A percentile compares a stretch with the other conserved stretches of the same genome.
These are phyloP conservation scores for Chamaea fasciata DNA, from an alignment of 2,113 vertebrate genomes.

Conservation along the genomic window DNA sequence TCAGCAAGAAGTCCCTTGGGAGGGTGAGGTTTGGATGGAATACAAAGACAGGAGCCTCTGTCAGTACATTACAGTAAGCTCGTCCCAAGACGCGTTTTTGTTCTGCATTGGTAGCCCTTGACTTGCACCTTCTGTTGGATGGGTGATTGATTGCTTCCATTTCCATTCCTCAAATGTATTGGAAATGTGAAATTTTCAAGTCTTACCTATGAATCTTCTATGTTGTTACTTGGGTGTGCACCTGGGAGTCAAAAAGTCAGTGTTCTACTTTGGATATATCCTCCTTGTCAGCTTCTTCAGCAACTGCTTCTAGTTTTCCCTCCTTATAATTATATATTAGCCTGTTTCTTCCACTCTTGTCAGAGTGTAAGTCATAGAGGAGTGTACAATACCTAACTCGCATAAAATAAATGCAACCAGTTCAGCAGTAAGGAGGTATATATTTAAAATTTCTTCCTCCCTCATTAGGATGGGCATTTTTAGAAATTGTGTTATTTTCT, in stretches of 20 bases:
- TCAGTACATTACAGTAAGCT: not conserved
- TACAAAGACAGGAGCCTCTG: not conserved
- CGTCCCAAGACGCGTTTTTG: not conserved
- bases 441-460: conserved; percentile 28
- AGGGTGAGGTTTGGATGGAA: not conserved
- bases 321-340: conserved; percentile 44
- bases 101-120: not conserved
- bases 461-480: conserved; percentile 34
- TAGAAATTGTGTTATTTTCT: not conserved
- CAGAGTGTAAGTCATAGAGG: not conserved
- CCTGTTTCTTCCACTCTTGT: not conserved
- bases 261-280: not conserved
- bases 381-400: conserved; percentile 23
- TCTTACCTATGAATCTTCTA: not conserved
- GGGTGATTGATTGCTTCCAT: not conserved
- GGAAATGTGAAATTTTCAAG: not conserved
- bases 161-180: not conserved
- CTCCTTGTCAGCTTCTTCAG: conserved; percentile 40
- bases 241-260: not conserved
- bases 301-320: conserved; percentile 39
- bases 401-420: conserved; percentile 46
- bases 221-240: not conserved
- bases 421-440: not conserved
- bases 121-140: not conserved
- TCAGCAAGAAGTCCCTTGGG: not conserved